A percentile compares a stretch with the other conserved stretches of the same genome.
phyloP scores from a whole-genome alignment of 2,888 invertebrate species.

The Andrena marginata region DNA sequence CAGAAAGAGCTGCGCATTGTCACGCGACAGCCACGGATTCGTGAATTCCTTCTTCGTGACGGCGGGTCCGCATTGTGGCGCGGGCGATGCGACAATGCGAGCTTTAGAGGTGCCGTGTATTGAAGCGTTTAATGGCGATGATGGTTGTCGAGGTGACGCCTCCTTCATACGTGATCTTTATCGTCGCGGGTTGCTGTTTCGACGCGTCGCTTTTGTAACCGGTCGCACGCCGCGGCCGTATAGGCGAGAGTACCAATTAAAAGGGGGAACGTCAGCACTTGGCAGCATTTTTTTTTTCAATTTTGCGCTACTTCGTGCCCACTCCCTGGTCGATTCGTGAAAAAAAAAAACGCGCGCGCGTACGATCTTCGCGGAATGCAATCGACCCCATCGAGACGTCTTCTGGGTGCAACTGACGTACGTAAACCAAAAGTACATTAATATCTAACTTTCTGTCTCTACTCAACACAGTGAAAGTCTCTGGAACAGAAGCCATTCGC shows the following conservation, averaged over 20 bases:
- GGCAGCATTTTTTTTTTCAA: slow-evolving; percentile 54
- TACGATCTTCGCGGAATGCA: background rate
- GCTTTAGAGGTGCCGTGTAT: slow-evolving; percentile 62
- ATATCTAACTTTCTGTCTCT: too few species aligned
- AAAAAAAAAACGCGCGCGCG: background rate
- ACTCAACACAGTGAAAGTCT: background rate
- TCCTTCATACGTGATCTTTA: slow-evolving; percentile 71
- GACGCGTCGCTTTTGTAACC: slow-evolving; percentile 71
- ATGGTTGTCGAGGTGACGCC: slow-evolving; percentile 64
- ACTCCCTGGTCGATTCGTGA: slow-evolving; percentile 30
- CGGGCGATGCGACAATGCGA: slow-evolving; percentile 51
- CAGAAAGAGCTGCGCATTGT: slow-evolving; percentile 21
- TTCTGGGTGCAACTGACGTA: background rate
- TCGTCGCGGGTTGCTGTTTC: slow-evolving; percentile 71
- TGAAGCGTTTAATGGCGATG: slow-evolving; percentile 70
- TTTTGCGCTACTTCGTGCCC: slow-evolving; percentile 44
- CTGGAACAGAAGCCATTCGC: slow-evolving; percentile 38
- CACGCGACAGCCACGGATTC: slow-evolving; percentile 33
- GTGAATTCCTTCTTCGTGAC: slow-evolving; percentile 46
- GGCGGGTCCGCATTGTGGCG: slow-evolving; percentile 30
- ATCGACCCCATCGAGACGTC: slow-evolving; percentile 12
- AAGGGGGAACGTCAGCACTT: slow-evolving; percentile 66
- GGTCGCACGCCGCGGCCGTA: slow-evolving; percentile 47
- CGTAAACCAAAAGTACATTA: too few species aligned
- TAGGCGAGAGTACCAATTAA: slow-evolving; percentile 71